Evolutionary conservation across 2,888 invertebrate genomes (phyloP).

Genomic region (Dolomedes plantarius): DNA sequence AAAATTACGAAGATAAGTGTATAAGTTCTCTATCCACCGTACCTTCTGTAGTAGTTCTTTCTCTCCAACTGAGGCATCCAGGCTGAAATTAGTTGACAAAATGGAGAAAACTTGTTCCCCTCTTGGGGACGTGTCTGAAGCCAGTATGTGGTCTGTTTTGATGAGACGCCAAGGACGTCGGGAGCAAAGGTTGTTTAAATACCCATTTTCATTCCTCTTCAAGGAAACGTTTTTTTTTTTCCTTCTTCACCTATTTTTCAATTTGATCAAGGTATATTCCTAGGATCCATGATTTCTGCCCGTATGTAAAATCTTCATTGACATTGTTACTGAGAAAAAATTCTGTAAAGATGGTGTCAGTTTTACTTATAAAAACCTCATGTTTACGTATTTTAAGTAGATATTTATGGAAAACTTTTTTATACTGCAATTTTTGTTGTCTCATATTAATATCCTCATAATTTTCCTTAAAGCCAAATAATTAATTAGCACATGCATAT

Average conservation of each 20-base stretch:
- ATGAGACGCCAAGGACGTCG: constrained; percentile 4
- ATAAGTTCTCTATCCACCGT: neutral
- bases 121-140: constrained; percentile 11
- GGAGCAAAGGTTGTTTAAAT: constrained; percentile 18
- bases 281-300: too few relatives aligned
- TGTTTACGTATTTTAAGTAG: too few relatives aligned
- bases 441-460: too few relatives aligned
- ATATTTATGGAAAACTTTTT: too few relatives aligned
- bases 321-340: too few relatives aligned
- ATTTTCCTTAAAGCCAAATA: too few relatives aligned
- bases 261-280: neutral
- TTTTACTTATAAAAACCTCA: too few relatives aligned
- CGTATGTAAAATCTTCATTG: too few relatives aligned
- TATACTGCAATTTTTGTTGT: too few relatives aligned
- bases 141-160: neutral
- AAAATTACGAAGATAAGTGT: too few relatives aligned
- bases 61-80: neutral
- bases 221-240: neutral
- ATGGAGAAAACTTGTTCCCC: neutral
- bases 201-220: neutral
- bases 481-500: too few relatives aligned
- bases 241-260: neutral
- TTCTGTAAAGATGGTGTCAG: too few relatives aligned
- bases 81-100: constrained; percentile 6
- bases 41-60: neutral